Evolutionary conservation across 2,113 vertebrate species (phyloP), one percentile per base, ranked within the genome.

Genomic region (Falcunculus frontatus): DNA sequence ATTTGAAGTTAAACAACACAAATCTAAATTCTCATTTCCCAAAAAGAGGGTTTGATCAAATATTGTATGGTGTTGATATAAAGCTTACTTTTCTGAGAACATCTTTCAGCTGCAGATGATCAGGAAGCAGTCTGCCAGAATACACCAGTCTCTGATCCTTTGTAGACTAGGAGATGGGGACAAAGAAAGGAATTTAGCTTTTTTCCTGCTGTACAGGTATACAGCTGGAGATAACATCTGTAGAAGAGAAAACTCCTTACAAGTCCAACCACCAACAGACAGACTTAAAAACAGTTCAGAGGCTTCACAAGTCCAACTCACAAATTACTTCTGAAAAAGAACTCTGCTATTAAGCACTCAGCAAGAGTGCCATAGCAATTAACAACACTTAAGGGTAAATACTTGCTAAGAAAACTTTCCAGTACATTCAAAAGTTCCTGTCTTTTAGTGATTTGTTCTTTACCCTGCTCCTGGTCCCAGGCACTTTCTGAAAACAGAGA

Each of bases 141-240:
- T 99, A 99, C 96, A 99, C 98, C 98, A 99, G 98, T 74, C 98
- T 98, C 97, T 99, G 99, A 98, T 99, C 99, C 98, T 98, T 99
- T 79, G 98, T 98, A 81, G 97, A 98, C 99, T 99, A 92, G 93
- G 94, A 97, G 90, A 98, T 94, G 94, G 91, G 96, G 96, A 98
- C 95, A 98, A 98, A 98, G 95, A 97, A 95, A 97, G 93, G 87
- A 96, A 95, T 95, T 97, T 94, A 97, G 95, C 59, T 97, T 97
- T 77, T 96, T 97, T 94, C 87, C 95, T 97, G 86, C 83, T 85
- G 65, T 55, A 92, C 56, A 93, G 60, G 76, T 67, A 95, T n/a
- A 88, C 84, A 76, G 81, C 22, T 89, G 65, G 82, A 86, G 83
- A 90, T 64, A 96, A 95, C 69, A 97, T 83, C 21, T 93, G 64